phyloP scores from a whole-genome alignment of 2,113 vertebrate species.

The Egretta garzetta region DNA sequence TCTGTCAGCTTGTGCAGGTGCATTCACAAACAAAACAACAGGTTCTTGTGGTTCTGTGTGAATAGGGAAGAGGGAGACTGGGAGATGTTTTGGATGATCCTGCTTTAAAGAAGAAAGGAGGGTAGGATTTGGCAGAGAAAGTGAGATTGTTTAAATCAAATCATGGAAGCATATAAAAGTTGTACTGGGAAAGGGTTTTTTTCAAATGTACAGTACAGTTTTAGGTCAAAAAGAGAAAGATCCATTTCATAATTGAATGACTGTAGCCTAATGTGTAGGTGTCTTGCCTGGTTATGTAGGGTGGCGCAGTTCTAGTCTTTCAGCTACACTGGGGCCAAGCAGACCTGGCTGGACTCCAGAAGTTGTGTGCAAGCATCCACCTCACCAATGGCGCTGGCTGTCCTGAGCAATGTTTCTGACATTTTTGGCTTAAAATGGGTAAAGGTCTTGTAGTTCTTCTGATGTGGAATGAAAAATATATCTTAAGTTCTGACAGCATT shows the following conservation, averaged over 20 bases:
- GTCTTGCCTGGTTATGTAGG: background rate
- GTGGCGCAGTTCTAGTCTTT: background rate
- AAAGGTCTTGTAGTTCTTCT: background rate
- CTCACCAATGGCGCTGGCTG: background rate
- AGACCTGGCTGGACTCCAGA: background rate
- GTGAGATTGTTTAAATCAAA: background rate
- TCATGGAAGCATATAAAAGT: background rate
- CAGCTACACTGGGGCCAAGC: background rate
- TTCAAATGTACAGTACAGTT: background rate
- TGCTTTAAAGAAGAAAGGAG: background rate
- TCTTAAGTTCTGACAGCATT: background rate
- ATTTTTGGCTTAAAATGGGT: background rate
- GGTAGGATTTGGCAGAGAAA: background rate
- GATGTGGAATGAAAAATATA: background rate
- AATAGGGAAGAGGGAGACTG: background rate
- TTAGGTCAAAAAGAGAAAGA: background rate
- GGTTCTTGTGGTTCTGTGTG: background rate
- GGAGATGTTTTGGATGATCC: background rate
- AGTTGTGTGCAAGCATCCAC: background rate
- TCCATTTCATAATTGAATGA: background rate
- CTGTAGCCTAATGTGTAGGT: background rate
- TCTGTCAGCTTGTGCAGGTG: no score
- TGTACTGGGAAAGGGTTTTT: background rate
- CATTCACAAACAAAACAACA: rapidly evolving
- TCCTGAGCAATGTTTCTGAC: background rate